Evolutionary conservation across 2,797 vertebrate genomes (phyloP).

Genomic region (Aselliscus stoliczkanus): DNA sequence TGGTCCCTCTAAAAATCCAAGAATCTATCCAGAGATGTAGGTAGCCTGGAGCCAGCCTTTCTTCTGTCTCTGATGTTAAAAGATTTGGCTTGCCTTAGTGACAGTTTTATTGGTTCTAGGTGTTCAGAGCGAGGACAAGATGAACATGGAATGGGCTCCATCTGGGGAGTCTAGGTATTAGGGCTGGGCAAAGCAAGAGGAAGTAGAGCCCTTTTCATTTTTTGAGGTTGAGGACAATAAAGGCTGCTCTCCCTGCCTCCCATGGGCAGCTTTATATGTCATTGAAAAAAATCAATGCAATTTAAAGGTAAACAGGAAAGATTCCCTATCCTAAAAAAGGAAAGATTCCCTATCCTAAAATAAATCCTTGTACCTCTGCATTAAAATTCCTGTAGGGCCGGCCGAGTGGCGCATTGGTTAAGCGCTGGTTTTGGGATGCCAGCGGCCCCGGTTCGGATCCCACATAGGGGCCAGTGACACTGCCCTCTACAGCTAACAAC

Average conservation of each 20-base stretch:
- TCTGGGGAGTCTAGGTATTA: not conserved
- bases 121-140: not conserved
- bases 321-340: not conserved
- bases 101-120: not conserved
- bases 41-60: not conserved
- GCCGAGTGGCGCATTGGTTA: too few species aligned
- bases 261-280: not conserved
- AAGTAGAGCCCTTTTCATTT: slow-evolving; percentile 17
- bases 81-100: not conserved
- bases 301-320: slow-evolving; percentile 12
- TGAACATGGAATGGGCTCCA: not conserved
- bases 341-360: not conserved
- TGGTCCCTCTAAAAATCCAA: not conserved
- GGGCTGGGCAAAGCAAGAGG: not conserved
- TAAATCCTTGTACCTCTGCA: not conserved
- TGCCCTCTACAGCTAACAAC: too few species aligned
- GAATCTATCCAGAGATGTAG: slow-evolving; percentile 7
- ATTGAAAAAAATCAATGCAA: not conserved
- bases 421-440: too few species aligned
- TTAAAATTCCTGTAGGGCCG: not conserved
- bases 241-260: not conserved
- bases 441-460: too few species aligned
- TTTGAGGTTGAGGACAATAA: not conserved
- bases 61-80: not conserved
- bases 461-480: too few species aligned